Conservation (phyloP, 2,797 vertebrate genomes). For the Gambusia yucatana region DNA sequence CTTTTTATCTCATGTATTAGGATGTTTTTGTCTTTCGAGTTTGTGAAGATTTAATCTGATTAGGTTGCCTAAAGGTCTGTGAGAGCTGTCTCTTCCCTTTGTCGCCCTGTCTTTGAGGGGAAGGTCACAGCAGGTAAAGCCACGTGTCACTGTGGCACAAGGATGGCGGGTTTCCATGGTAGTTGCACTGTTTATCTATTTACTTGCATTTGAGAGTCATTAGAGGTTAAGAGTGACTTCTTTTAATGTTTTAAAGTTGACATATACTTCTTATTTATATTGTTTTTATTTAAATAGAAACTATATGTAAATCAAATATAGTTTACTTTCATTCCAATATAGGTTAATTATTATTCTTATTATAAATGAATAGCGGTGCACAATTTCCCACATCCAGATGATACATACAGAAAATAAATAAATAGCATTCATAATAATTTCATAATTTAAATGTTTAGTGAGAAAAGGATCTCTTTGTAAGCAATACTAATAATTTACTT, state of each 20-base stretch:
- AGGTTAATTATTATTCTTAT: not conserved
- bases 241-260: not conserved
- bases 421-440: not conserved
- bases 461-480: not conserved
- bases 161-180: constrained; percentile 57
- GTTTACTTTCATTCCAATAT: not conserved
- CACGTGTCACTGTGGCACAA: constrained; percentile 39
- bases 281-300: constrained; percentile 5
- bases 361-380: not conserved
- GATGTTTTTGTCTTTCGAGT: not conserved
- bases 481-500: not conserved
- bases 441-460: not conserved
- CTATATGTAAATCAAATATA: not conserved
- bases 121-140: constrained; percentile 55
- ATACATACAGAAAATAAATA: not conserved
- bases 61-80: constrained; percentile 14
- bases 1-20: not conserved
- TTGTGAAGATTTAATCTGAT: constrained; percentile 6
- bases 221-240: not conserved
- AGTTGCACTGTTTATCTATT: constrained; percentile 52
- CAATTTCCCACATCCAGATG: not conserved
- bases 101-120: constrained; percentile 26
- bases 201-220: not conserved
- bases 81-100: constrained; percentile 30
- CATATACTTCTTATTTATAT: not conserved